phyloP scores from a whole-genome alignment of 2,797 vertebrate genomes.

The Rousettus madagascariensis region DNA sequence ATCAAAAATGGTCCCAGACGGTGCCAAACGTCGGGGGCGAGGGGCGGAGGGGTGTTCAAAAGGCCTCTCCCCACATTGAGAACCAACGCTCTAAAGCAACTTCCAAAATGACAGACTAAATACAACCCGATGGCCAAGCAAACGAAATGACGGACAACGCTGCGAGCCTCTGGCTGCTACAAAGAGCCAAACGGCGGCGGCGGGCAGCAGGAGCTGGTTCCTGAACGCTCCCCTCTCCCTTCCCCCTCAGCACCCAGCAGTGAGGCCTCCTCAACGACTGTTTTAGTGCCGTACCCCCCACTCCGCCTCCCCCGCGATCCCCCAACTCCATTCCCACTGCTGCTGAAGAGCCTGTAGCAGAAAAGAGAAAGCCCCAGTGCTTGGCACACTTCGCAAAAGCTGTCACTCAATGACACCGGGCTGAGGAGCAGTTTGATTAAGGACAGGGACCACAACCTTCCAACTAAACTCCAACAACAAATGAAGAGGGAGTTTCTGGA shows the following conservation, averaged over 20 bases:
- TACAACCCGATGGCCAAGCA: constrained; percentile 10
- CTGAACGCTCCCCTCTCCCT: constrained; percentile 29
- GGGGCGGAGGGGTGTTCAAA: no score
- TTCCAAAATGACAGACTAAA: constrained; percentile 7
- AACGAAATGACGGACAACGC: not conserved
- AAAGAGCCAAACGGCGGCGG: not conserved
- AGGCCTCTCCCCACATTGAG: not conserved
- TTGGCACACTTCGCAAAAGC: constrained; percentile 80
- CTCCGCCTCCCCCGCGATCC: not conserved
- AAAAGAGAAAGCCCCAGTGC: constrained; percentile 76
- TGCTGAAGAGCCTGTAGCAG: constrained; percentile 70
- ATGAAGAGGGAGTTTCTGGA: constrained; percentile 76
- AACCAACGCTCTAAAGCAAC: not conserved
- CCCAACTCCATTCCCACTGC: constrained; percentile 63
- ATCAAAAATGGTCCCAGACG: not conserved
- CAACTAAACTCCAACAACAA: constrained; percentile 80
- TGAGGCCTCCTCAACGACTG: constrained; percentile 58
- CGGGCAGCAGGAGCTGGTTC: not conserved
- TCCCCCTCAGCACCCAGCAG: not conserved
- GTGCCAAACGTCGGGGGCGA: not conserved
- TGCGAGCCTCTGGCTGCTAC: not conserved
- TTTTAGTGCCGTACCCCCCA: constrained; percentile 71
- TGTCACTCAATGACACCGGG: constrained; percentile 72
- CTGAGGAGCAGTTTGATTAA: constrained; percentile 84
- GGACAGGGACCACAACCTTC: constrained; percentile 77